Evolutionary conservation across 2,888 invertebrate genomes (phyloP).

Genomic region (Timandra comae): DNA sequence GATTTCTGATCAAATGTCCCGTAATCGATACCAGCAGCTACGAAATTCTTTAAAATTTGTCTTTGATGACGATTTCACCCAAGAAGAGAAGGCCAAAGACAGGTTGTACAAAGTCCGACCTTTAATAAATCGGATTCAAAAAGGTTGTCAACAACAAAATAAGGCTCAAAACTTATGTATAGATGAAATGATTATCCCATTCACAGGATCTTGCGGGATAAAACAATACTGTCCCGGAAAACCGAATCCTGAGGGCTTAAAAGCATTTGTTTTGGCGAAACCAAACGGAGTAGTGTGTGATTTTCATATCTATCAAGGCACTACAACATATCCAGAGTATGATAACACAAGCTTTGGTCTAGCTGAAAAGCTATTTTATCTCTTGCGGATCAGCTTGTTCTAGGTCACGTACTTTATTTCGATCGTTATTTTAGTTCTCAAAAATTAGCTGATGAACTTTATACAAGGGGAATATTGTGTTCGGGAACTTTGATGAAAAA

Average conservation of each 20-base stretch:
- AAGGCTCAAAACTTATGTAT: conserved; percentile 4
- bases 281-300: conserved; percentile 14
- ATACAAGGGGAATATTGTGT: conserved; percentile 1
- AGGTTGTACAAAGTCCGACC: conserved; percentile 13
- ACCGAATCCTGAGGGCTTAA: conserved; percentile 16
- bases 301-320: conserved; percentile 14
- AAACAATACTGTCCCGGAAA: conserved; percentile 13
- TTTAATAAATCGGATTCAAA: conserved; percentile 5
- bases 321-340: conserved; percentile 9
- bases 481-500: conserved; percentile 5
- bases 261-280: conserved; percentile 17
- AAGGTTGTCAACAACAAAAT: conserved; percentile 8
- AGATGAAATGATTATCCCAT: conserved; percentile 17
- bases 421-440: conserved; percentile 5
- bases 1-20: no score
- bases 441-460: conserved; percentile 4
- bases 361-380: conserved; percentile 4
- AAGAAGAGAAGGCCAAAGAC: background rate
- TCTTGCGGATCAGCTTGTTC: conserved; percentile 2
- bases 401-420: conserved; percentile 3
- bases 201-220: conserved; percentile 9
- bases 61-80: conserved; percentile 9
- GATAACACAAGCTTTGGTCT: conserved; percentile 2
- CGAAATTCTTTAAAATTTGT: conserved; percentile 9
- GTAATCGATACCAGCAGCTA: conserved; percentile 5